Base-by-base conservation (phyloP, 2,113 vertebrate species). In the Catharus minimus region DNA sequence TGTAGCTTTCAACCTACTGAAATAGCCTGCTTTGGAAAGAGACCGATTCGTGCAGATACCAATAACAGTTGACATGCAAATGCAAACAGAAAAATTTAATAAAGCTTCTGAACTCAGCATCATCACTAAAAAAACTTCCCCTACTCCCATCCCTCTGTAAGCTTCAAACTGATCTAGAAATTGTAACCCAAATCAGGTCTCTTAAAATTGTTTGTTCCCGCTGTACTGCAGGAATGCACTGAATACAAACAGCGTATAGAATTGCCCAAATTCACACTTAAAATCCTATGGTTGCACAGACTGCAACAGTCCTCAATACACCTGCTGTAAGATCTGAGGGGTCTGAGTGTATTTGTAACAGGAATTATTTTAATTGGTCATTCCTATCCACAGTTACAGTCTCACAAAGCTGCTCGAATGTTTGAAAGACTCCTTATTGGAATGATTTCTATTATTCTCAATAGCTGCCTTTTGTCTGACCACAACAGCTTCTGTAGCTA, bases 281-380 rank as follows among this genome's bases (percentile, higher is more conserved):
- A 96, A 95, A 96, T 88, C 69, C 86, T 67, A 27, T 1, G 4
- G 47, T 13, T 91, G 81, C 69, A 68, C 43, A 89, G 75, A 57
- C 33, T 64, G 50, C 68, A 41, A 41, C 16, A 52, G 28, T 15
- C 27, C 21, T n/a, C 50, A 66, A 23, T 6, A 39, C 36, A 10
- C 5, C 30, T 14, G 1, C 55, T 44, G 7, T 21, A 89, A 57
- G 26, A 58, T 60, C 30, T 27, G 13, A 56, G 13, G 9, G 52
- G 44, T 88, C 36, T n/a, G 55, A n/a, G 17, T 53, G 13, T 15
- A 65, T 21, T 89, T 71, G 17, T 33, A 69, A 55, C 11, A 78
- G 12, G 4, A 81, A 65, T 43, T 46, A 49, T 28, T 83, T 82
- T 44, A 89, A 79, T 11, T 61, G 18, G 15, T 39, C 52, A 38